A percentile compares a stretch with the other conserved stretches of the same genome.
phyloP scores from a whole-genome alignment of 2,888 invertebrate species.

The Colostygia pectinataria region DNA sequence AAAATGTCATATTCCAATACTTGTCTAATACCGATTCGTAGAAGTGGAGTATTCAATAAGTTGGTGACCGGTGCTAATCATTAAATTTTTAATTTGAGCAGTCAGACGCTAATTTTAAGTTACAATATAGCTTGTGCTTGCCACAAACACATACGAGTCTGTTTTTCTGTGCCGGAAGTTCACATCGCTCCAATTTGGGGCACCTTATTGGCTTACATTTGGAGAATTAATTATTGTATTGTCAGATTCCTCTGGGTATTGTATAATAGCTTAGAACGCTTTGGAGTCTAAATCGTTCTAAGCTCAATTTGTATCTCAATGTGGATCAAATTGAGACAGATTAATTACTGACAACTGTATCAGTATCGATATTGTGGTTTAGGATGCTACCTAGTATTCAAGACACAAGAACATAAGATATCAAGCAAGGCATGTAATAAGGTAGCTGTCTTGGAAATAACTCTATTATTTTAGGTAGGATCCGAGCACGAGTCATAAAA shows the following conservation, averaged over 20 bases:
- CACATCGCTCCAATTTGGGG: conserved; percentile 35
- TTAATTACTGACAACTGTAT: background rate
- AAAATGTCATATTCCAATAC: too few relatives aligned
- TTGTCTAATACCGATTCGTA: too few relatives aligned
- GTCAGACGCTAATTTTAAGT: background rate
- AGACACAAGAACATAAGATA: too few relatives aligned
- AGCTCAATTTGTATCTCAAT: too few relatives aligned
- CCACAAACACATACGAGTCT: background rate
- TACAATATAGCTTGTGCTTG: background rate
- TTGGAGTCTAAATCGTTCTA: too few relatives aligned
- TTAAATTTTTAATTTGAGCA: background rate
- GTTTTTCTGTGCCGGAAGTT: conserved; percentile 4
- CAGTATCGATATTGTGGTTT: background rate
- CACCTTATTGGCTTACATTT: conserved; percentile 35
- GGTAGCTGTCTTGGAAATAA: too few relatives aligned
- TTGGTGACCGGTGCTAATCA: background rate
- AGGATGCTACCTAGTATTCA: background rate
- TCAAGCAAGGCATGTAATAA: too few relatives aligned
- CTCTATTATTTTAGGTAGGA: too few relatives aligned
- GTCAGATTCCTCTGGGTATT: conserved; percentile 37
- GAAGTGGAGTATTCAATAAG: too few relatives aligned
- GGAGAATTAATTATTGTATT: conserved; percentile 44
- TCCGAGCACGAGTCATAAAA: too few relatives aligned
- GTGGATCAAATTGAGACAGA: background rate
- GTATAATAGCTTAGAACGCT: too few relatives aligned